Percentiles rank a stretch among this genome's conserved stretches.
Evolutionary conservation across 2,113 vertebrate species (phyloP).

Genomic region (Ia io): DNA sequence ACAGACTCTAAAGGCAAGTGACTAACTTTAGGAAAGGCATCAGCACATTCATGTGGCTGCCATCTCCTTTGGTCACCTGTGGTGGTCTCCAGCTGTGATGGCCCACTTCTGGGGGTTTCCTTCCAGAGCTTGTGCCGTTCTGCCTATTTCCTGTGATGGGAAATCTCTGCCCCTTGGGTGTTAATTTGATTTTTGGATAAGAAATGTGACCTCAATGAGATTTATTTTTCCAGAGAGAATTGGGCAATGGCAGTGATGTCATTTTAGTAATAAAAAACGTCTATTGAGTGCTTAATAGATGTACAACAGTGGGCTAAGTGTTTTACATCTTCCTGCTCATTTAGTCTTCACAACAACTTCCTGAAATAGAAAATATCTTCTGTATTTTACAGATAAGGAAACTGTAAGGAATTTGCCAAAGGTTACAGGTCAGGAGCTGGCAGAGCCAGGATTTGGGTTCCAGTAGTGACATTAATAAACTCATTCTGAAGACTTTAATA

Average conservation of each 20-base stretch:
- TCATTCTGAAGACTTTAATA: neutral
- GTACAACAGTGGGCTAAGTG: neutral
- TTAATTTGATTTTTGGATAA: slow-evolving; percentile 38
- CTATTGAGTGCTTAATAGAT: neutral
- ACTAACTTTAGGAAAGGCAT: neutral
- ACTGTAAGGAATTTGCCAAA: neutral
- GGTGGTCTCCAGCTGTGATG: neutral
- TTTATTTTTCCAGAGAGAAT: neutral
- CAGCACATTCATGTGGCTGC: neutral
- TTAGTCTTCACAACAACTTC: neutral
- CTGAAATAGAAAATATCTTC: neutral
- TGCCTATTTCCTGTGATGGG: neutral
- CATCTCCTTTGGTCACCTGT: neutral
- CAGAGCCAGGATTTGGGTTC: neutral
- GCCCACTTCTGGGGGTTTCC: neutral
- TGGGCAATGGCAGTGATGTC: neutral
- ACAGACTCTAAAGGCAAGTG: neutral
- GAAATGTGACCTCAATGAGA: no score
- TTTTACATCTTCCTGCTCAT: neutral
- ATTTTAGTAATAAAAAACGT: neutral
- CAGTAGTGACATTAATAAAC: neutral
- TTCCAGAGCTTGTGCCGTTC: neutral
- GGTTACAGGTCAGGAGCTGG: neutral
- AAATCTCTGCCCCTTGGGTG: neutral
- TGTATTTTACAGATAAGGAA: neutral